Evolutionary conservation across 2,888 invertebrate genomes (phyloP), one percentile per base, ranked within the genome.

Genomic region (Drosophila bunnanda): DNA sequence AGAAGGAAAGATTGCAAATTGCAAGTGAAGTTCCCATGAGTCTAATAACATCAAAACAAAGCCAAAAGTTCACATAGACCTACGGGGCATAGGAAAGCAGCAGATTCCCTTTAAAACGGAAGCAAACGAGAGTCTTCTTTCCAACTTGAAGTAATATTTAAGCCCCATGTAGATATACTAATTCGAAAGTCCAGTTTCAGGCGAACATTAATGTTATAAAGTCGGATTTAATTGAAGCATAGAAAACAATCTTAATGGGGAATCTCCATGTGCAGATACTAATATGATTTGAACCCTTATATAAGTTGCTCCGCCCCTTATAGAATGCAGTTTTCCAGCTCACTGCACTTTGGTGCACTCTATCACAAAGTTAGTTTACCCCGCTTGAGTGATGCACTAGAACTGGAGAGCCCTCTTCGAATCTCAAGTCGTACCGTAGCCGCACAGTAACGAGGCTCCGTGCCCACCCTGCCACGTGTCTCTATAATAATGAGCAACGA

Each of bases 401-500:
- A 38, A 13, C 32, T n/a, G 17, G 41, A 69, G 68, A 28, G 59
- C 54, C 61, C 61, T 64, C 52, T 73, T 74, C 67, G 76, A 74
- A 81, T 82, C 82, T 86, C 69, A 77, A 79, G 79, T 76, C 81
- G 70, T 72, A 77, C 65, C 80, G 72, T 82, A 61, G 75, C 67
- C 46, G 71, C 79, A 79, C 78, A 86, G 84, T 82, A 86, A 83
- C 82, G 77, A 80, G 68, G 65, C 71, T 76, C 55, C 50, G 15
- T 13, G 0, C 64, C 36, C 12, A 2, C 32, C 44, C 53, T 2
- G 30, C 65, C 64, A 76, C 41, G 52, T 79, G 82, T 74, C 81
- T 81, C 69, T 86, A 80, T 82, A 83, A 78, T 83, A 80, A 83
- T 86, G 87, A 83, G 87, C 78, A 70, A 34, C 25, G 41, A 50